phyloP scores from a whole-genome alignment of 2,888 invertebrate species.

The Cataglyphis cursor region DNA sequence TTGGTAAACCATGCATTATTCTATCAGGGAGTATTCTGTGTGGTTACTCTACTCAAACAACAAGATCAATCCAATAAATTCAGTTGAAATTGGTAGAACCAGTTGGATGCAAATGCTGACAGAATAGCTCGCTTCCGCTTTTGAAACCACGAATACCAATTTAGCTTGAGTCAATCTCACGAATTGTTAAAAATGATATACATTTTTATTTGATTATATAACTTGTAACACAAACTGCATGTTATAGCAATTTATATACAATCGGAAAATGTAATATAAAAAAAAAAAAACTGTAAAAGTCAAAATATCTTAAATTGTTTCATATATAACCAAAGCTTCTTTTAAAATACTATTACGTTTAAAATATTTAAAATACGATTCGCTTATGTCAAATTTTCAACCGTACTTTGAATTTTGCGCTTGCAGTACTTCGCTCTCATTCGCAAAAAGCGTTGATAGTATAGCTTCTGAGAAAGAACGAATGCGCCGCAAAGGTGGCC shows the following conservation, averaged over 20 bases:
- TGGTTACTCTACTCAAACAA: constrained; percentile 49
- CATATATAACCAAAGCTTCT: background rate
- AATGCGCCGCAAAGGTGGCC: constrained; percentile 52
- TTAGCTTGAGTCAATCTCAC: constrained; percentile 20
- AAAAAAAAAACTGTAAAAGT: background rate
- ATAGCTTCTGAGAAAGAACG: constrained; percentile 58
- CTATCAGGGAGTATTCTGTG: constrained; percentile 42
- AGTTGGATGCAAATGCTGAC: constrained; percentile 35
- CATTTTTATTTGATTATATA: constrained; percentile 22
- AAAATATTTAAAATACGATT: background rate
- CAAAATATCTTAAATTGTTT: background rate
- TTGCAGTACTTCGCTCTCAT: constrained; percentile 3
- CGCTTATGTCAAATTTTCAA: background rate
- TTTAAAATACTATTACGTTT: background rate
- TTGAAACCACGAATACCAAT: constrained; percentile 48
- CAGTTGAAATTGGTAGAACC: constrained; percentile 46
- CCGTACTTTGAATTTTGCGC: background rate
- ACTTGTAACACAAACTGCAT: background rate
- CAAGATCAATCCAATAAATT: constrained; percentile 53
- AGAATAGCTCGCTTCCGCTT: constrained; percentile 44
- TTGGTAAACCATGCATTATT: constrained; percentile 50
- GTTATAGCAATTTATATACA: background rate
- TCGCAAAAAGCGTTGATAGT: constrained; percentile 63
- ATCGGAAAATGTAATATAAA: background rate
- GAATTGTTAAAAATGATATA: constrained; percentile 45